These are phyloP conservation scores for Dolichallabes microphthalmus DNA, from an alignment of 2,113 vertebrate species.

Conservation along the genomic window DNA sequence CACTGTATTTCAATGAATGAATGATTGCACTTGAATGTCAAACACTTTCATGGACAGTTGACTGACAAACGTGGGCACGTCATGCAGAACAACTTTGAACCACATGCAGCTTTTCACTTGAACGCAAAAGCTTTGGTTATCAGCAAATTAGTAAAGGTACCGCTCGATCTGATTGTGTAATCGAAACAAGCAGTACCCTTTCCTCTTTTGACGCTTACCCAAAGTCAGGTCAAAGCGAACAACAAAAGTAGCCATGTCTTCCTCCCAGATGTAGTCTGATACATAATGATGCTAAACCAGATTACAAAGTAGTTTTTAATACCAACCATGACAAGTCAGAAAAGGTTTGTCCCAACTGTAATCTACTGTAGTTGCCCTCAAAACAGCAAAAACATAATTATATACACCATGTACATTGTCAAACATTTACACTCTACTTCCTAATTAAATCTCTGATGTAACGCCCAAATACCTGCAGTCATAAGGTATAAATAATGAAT, in stretches of 20 bases:
- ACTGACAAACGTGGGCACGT: conserved; percentile 12
- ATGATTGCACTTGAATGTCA: conserved; percentile 46
- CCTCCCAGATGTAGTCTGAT: neutral
- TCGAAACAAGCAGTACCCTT: neutral
- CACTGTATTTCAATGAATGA: neutral
- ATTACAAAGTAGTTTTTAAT: neutral
- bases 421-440: neutral
- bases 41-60: conserved; percentile 30
- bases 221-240: neutral
- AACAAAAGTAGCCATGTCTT: neutral
- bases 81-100: neutral
- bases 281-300: neutral
- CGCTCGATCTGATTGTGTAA: neutral
- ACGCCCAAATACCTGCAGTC: neutral
- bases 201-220: neutral
- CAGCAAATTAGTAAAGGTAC: no score
- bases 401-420: neutral
- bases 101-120: neutral
- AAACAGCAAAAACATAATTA: neutral
- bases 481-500: no score
- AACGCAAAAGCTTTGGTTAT: no score
- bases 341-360: neutral
- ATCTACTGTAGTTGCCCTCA: neutral
- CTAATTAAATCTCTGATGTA: neutral
- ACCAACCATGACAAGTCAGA: neutral